Conservation (phyloP, 2,113 vertebrate genomes). For the Rhineura floridana region DNA sequence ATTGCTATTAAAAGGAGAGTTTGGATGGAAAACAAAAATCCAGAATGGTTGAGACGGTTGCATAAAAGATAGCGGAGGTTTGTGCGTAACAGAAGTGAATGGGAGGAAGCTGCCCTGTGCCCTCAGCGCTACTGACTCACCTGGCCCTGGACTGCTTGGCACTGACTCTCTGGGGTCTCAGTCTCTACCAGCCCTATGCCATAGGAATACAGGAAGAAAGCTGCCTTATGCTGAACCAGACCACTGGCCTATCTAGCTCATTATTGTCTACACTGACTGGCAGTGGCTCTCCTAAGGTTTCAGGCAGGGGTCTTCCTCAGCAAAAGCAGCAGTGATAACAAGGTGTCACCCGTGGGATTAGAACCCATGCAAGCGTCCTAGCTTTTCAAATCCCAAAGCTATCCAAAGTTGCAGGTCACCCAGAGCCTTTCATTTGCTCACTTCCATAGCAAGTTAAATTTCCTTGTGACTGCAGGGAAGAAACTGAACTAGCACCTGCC, state of each 20-base stretch:
- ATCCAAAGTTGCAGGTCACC: too few species aligned
- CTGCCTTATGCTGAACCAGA: neutral
- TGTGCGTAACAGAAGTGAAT: neutral
- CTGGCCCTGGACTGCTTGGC: neutral
- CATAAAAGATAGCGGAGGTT: constrained; percentile 31
- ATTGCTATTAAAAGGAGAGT: constrained; percentile 15
- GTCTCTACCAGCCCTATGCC: too few species aligned
- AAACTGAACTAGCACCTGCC: neutral
- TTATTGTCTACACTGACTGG: too few species aligned
- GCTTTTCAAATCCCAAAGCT: neutral
- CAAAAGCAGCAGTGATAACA: too few species aligned
- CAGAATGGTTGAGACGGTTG: constrained; percentile 5
- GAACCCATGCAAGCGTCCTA: neutral
- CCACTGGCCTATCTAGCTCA: neutral
- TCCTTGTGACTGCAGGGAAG: neutral
- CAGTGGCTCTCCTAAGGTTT: too few species aligned
- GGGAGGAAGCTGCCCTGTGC: neutral
- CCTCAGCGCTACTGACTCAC: neutral
- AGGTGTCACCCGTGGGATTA: neutral
- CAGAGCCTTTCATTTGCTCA: neutral
- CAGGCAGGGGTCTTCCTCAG: too few species aligned
- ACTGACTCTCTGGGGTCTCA: too few species aligned
- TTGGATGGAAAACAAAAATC: constrained; percentile 28
- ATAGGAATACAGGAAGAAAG: too few species aligned
- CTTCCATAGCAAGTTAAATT: neutral